These are phyloP conservation scores for Nymphicus hollandicus DNA, from an alignment of 2,113 vertebrate species.

Conservation along the genomic window DNA sequence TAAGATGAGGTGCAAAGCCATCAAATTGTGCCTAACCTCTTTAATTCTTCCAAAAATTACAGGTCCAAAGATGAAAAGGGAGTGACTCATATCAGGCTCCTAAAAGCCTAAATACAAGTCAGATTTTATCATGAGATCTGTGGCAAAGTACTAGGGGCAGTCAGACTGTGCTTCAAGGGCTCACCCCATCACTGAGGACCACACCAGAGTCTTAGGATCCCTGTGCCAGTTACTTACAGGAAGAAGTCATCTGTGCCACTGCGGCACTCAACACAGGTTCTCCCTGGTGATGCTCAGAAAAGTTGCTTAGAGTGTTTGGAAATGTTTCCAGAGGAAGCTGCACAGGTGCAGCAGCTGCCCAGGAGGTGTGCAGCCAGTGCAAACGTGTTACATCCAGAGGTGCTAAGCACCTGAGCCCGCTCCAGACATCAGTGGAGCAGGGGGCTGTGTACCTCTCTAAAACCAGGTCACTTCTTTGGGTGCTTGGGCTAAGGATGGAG, in stretches of 20 bases:
- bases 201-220: neutral
- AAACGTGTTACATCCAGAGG: neutral
- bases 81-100: neutral
- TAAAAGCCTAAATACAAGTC: neutral
- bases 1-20: neutral
- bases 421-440: neutral
- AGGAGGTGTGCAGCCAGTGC: neutral
- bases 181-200: neutral
- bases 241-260: neutral
- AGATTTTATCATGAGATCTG: neutral
- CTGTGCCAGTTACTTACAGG: neutral
- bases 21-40: neutral
- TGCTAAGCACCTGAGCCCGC: neutral
- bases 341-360: neutral
- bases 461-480: neutral
- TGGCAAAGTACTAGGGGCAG: neutral
- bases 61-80: neutral
- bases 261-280: fast-evolving
- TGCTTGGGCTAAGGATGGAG: neutral
- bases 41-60: neutral
- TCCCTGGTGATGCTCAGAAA: neutral
- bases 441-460: neutral
- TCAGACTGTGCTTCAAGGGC: neutral
- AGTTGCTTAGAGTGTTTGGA: neutral
- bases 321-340: neutral